Evolutionary conservation across 2,797 vertebrate species (phyloP).

Genomic region (Pitangus sulphuratus): DNA sequence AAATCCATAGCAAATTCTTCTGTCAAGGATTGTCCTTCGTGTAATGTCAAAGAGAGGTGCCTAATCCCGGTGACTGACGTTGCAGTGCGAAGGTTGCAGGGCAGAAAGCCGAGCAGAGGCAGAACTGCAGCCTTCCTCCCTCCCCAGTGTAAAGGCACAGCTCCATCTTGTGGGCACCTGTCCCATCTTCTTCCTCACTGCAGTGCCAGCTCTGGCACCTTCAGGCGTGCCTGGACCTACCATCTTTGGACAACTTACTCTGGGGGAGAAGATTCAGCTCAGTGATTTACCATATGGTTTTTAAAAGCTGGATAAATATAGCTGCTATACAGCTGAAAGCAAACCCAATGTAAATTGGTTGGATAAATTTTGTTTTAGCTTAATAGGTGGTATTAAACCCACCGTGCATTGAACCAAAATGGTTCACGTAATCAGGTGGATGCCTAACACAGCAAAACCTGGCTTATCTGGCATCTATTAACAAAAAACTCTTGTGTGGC

Average conservation of each 20-base stretch:
- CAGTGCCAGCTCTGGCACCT: background rate
- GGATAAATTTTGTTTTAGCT: background rate
- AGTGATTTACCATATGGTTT: background rate
- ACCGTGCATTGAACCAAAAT: background rate
- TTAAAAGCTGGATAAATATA: background rate
- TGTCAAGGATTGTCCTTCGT: background rate
- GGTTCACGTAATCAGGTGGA: background rate
- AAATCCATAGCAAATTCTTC: background rate
- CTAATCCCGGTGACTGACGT: accelerated
- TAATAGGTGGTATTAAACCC: background rate
- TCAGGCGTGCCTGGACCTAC: accelerated
- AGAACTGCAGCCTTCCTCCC: background rate
- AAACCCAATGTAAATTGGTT: background rate
- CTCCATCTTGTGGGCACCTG: constrained; percentile 63
- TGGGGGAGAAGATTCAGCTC: background rate
- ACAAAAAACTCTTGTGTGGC: background rate
- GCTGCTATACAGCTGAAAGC: background rate
- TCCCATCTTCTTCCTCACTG: background rate
- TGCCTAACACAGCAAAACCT: accelerated
- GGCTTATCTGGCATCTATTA: background rate
- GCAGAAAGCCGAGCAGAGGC: background rate
- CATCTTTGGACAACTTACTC: background rate
- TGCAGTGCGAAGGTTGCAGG: accelerated
- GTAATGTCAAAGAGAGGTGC: background rate
- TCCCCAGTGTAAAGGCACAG: constrained; percentile 43